Evolutionary conservation across 2,113 vertebrate species (phyloP).

Genomic region (Oncorhynchus masou): DNA sequence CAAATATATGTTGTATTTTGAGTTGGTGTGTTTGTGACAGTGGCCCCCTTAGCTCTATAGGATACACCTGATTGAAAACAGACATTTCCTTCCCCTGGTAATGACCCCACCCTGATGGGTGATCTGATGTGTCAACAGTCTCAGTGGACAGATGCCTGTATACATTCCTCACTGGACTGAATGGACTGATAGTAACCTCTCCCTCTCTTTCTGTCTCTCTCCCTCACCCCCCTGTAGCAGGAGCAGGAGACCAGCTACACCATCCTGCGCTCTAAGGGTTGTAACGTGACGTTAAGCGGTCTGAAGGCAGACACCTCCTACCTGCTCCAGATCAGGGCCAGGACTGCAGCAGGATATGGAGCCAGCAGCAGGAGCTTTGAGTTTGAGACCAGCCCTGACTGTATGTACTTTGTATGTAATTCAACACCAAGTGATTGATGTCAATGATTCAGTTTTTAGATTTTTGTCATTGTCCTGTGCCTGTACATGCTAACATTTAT

Average conservation of each 20-base stretch:
- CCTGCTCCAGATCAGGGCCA: conserved; percentile 93
- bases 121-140: too few species aligned
- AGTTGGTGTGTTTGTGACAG: conserved; percentile 15
- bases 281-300: conserved; percentile 90
- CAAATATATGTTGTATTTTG: conserved; percentile 55
- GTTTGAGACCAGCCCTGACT: conserved; percentile 97
- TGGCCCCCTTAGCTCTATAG: too few species aligned
- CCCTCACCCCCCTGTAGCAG: conserved; percentile 77
- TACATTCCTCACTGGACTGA: background rate
- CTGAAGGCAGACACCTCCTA: conserved; percentile 95
- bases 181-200: background rate
- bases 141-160: too few species aligned
- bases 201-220: background rate
- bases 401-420: conserved; percentile 63
- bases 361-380: conserved; percentile 93
- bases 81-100: background rate
- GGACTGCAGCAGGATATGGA: conserved; percentile 95
- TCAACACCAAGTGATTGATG: too few species aligned
- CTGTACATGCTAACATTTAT: too few species aligned
- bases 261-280: conserved; percentile 90
- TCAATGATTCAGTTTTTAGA: too few species aligned
- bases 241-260: conserved; percentile 99
- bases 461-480: too few species aligned
- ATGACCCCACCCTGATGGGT: too few species aligned
- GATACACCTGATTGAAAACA: background rate